Evolutionary conservation across 2,797 vertebrate genomes (phyloP).

Genomic region (Takifugu rubripes): DNA sequence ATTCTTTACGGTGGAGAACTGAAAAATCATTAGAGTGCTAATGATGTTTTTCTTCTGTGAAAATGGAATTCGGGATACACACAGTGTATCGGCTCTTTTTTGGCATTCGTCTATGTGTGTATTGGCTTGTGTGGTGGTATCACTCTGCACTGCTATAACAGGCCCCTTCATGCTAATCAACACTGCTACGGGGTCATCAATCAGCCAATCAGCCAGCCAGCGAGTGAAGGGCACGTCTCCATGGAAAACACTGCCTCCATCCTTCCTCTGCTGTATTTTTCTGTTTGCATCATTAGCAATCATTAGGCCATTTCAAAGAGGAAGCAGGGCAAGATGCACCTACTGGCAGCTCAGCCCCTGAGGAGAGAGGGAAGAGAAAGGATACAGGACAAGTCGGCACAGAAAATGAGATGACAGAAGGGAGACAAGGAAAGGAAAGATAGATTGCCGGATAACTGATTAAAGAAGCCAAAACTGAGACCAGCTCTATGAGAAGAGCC

Average conservation of each 20-base stretch:
- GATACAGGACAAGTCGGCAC: slow-evolving; percentile 6
- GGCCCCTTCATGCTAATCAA: slow-evolving; percentile 47
- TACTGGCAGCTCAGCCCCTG: slow-evolving; percentile 41
- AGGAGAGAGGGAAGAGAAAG: neutral
- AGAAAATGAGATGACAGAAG: slow-evolving; percentile 16
- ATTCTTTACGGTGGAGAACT: too few species aligned
- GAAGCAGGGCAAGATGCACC: slow-evolving; percentile 52
- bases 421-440: neutral
- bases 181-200: slow-evolving; percentile 53
- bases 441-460: neutral
- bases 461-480: slow-evolving; percentile 2
- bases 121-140: slow-evolving; percentile 20
- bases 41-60: too few species aligned
- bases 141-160: slow-evolving; percentile 40
- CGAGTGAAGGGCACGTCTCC: slow-evolving; percentile 42
- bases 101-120: slow-evolving; percentile 12
- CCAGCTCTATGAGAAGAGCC: neutral
- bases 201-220: slow-evolving; percentile 53
- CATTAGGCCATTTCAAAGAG: slow-evolving; percentile 60
- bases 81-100: neutral
- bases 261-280: slow-evolving; percentile 24
- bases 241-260: slow-evolving; percentile 53
- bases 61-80: too few species aligned
- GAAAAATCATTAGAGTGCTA: too few species aligned
- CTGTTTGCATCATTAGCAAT: slow-evolving; percentile 61